Evolutionary conservation across 2,888 invertebrate genomes (phyloP).

Genomic region (Epistrophe grossulariae): DNA sequence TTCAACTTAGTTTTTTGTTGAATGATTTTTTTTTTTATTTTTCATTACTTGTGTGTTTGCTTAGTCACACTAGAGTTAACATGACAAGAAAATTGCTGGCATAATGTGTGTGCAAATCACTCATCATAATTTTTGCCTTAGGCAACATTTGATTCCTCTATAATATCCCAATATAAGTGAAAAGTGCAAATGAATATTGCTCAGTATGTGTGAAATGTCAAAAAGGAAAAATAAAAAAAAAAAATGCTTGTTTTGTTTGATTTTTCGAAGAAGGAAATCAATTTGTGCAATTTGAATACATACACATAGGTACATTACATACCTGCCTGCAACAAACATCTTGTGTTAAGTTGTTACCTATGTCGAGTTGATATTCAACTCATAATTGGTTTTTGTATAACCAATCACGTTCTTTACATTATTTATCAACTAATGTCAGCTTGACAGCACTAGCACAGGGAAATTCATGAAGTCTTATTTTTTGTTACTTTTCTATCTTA

Average conservation of each 20-base stretch:
- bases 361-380: conserved; percentile 3
- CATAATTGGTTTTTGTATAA: conserved; percentile 2
- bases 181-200: conserved; percentile 52
- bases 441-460: conserved; percentile 7
- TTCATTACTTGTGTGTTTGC: conserved; percentile 42
- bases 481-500: neutral
- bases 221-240: neutral
- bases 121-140: conserved; percentile 30
- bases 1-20: conserved; percentile 46
- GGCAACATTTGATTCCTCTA: conserved; percentile 5
- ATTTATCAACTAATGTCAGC: neutral
- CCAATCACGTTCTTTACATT: conserved; percentile 13
- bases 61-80: conserved; percentile 71
- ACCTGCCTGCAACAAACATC: neutral
- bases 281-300: conserved; percentile 23
- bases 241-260: conserved; percentile 24
- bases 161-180: conserved; percentile 18
- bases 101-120: conserved; percentile 60
- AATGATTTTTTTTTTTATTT: conserved; percentile 30
- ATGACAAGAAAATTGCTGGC: conserved; percentile 68
- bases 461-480: neutral
- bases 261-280: conserved; percentile 35
- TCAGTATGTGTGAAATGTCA: conserved; percentile 53
- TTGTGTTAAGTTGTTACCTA: neutral
- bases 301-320: neutral